Percentiles rank a stretch among this genome's conserved stretches.
These are phyloP conservation scores for Brotula barbata DNA, from an alignment of 2,797 vertebrate genomes.

Conservation along the genomic window DNA sequence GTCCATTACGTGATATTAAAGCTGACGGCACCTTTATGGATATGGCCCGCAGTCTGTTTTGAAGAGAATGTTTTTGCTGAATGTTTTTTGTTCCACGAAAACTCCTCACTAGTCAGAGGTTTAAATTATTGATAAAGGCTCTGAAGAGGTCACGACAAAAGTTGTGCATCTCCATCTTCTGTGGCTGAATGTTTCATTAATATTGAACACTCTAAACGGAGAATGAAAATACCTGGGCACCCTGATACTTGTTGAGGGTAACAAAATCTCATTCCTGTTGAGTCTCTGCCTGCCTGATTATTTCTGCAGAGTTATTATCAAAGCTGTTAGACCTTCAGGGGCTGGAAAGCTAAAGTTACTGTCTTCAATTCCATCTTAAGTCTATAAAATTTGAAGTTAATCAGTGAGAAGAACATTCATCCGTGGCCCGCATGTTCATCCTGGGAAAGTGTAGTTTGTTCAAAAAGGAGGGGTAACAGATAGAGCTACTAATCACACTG, in stretches of 20 bases:
- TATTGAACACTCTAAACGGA: constrained; percentile 16
- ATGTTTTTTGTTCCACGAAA: background rate
- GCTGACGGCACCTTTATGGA: no score
- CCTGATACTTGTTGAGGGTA: constrained; percentile 12
- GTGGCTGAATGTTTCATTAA: constrained; percentile 7
- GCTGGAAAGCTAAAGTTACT: constrained; percentile 47
- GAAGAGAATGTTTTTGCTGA: no score
- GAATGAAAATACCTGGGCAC: constrained; percentile 7
- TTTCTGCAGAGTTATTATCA: constrained; percentile 33
- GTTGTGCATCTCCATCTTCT: constrained; percentile 34
- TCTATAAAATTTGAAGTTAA: constrained; percentile 52
- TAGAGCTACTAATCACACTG: constrained; percentile 41
- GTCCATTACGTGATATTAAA: no score
- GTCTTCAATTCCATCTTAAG: constrained; percentile 45
- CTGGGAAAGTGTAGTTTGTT: constrained; percentile 49
- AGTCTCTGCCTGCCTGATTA: constrained; percentile 6
- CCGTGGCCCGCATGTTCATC: constrained; percentile 32
- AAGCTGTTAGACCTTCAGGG: constrained; percentile 24
- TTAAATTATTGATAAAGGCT: background rate
- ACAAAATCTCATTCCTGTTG: constrained; percentile 9
- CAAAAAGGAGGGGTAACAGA: constrained; percentile 35
- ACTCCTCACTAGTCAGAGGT: background rate
- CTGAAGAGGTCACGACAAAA: constrained; percentile 47
- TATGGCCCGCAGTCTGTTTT: no score
- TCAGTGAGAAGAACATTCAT: constrained; percentile 42